These are phyloP conservation scores for Cyrtodaria siliqua DNA, from an alignment of 2,888 invertebrate species.

Conservation along the genomic window DNA sequence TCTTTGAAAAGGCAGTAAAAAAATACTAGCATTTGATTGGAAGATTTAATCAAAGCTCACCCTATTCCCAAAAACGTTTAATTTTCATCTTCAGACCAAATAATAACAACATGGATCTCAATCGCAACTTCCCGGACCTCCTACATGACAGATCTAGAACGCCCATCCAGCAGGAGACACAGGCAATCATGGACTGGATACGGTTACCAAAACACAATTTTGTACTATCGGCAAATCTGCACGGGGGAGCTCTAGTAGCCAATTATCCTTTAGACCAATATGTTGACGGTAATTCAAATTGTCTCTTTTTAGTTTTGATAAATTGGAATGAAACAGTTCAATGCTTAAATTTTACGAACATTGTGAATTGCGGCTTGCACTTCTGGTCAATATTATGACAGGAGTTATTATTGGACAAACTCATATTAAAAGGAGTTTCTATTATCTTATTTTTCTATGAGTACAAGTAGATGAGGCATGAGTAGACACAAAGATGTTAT, in stretches of 20 bases:
- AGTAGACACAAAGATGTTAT: too few relatives aligned
- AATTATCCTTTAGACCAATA: slow-evolving; percentile 98
- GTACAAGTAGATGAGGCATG: too few relatives aligned
- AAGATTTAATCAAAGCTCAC: neutral
- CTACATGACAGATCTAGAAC: slow-evolving; percentile 94
- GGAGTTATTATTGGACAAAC: neutral
- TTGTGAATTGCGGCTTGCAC: too few relatives aligned
- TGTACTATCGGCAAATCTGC: slow-evolving; percentile 96
- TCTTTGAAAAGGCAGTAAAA: too few relatives aligned
- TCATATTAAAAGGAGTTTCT: too few relatives aligned
- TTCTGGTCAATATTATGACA: too few relatives aligned
- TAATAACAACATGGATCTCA: slow-evolving; percentile 92
- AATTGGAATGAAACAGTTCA: neutral
- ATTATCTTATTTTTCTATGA: too few relatives aligned
- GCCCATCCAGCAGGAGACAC: slow-evolving; percentile 91
- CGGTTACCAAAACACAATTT: slow-evolving; percentile 96
- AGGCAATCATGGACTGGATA: slow-evolving; percentile 97
- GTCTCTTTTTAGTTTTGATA: neutral
- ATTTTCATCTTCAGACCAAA: slow-evolving; percentile 72
- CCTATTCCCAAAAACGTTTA: too few relatives aligned
- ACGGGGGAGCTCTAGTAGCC: slow-evolving; percentile 96
- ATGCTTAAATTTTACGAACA: neutral
- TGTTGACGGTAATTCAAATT: slow-evolving; percentile 52
- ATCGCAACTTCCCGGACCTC: slow-evolving; percentile 98
- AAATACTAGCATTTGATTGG: too few relatives aligned